Evolutionary conservation across 2,113 vertebrate genomes (phyloP), one percentile per base, ranked within the genome.

Genomic region (Gobiocypris rarus): DNA sequence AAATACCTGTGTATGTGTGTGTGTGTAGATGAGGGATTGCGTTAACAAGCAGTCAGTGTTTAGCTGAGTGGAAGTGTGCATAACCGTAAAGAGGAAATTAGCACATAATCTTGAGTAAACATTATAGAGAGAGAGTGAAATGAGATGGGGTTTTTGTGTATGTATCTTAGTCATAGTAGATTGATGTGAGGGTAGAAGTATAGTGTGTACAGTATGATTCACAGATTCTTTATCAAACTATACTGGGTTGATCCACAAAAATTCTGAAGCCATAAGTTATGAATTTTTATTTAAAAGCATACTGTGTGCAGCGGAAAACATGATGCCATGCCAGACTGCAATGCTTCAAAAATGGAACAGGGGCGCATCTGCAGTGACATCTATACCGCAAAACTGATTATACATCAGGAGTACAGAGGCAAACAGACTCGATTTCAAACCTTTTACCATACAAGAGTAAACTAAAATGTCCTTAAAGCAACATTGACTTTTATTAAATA

Each of bases 1-100:
- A 22, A 70, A 54, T 56, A 81, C 63, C 78, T 77, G 48, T 54
- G 50, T 71, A 61, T 54, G 43, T 26, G 58, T 61, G 58, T 61
- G 58, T 67, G 63, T 19, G 15, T 34, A 5, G 59, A 41, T 59
- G 61, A 52, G 45, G 59, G 41, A 9, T 61, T 85, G 79, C 11
- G 69, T 34, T 58, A 45, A 71, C 58, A n/a, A 38, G 24, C 31
- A 69, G 26, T 34, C 34, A 24, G 43, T 17, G 34, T 78, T 45
- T 9, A 38, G 63, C 52, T 0, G 26, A 61, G 84, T 63, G 76
- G 22, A 59, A 38, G 24, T 14, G n/a, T 75, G 65, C 26, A 0
- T 81, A 56, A 67, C 22, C 19, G 24, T 22, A 58, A 52, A 69
- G 7, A 75, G 78, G 38, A 56, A 26, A 48, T 61, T 63, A 5